Conservation (phyloP, 2,797 vertebrate genomes). For the Sebastiscus albofasciatus region DNA sequence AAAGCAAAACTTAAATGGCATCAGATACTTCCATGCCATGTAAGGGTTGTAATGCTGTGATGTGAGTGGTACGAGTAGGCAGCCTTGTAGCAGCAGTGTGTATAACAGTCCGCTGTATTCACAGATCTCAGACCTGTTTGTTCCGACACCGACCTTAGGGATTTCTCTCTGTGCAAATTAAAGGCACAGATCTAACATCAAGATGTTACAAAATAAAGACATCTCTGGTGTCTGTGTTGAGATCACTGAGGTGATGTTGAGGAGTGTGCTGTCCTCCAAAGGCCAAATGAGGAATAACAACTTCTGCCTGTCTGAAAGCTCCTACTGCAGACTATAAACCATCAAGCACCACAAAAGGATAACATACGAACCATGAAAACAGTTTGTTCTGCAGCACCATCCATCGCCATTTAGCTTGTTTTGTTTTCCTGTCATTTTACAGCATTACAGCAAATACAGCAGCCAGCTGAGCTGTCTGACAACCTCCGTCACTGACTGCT, state of each 20-base stretch:
- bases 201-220: neutral
- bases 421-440: neutral
- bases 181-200: constrained; percentile 10
- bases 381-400: neutral
- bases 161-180: neutral
- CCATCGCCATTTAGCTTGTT: neutral
- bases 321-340: constrained; percentile 12
- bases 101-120: constrained; percentile 33
- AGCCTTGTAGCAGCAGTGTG: neutral
- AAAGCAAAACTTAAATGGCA: constrained; percentile 26
- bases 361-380: neutral
- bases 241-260: constrained; percentile 49
- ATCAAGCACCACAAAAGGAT: neutral
- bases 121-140: constrained; percentile 47
- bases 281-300: constrained; percentile 33
- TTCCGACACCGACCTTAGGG: neutral
- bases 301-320: constrained; percentile 39
- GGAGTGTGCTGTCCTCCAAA: constrained; percentile 47
- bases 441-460: neutral
- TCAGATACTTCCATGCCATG: constrained; percentile 9
- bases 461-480: neutral
- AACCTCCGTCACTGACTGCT: neutral
- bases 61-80: neutral
- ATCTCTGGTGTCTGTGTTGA: constrained; percentile 11
- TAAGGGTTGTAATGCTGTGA: constrained; percentile 10